A percentile compares a stretch with the other conserved stretches of the same genome.
These are phyloP conservation scores for Papilio polytes DNA, from an alignment of 1,140 invertebrate species.

Conservation along the genomic window DNA sequence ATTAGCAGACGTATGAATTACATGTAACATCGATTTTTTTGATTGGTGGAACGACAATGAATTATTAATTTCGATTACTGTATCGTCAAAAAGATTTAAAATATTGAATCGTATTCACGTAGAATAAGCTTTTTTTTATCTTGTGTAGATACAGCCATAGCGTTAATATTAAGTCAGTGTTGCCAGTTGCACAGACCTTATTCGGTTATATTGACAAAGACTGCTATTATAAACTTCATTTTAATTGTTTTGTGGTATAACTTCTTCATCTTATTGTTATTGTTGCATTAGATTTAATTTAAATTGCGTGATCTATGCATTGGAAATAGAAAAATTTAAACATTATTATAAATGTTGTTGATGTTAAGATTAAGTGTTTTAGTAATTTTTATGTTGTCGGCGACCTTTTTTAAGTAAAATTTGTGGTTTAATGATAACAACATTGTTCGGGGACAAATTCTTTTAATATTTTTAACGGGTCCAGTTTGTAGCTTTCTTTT, in stretches of 20 bases:
- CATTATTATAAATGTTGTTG: not conserved
- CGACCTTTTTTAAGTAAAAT: not conserved
- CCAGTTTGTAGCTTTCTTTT: not conserved
- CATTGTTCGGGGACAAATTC: not conserved
- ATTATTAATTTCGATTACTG: no score
- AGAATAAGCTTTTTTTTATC: not conserved
- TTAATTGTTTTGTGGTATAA: not conserved
- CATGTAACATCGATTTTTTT: no score
- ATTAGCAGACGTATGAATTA: no score
- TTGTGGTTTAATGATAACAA: not conserved
- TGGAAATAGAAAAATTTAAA: not conserved
- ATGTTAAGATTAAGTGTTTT: not conserved
- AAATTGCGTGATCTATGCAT: not conserved
- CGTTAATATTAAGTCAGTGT: not conserved
- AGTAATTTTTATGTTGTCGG: not conserved
- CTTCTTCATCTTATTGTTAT: not conserved
- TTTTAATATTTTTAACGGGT: not conserved
- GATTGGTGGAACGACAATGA: no score
- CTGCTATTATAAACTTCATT: constrained; percentile 13
- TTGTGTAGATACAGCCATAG: not conserved
- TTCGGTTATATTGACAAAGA: constrained; percentile 15
- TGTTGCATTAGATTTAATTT: not conserved
- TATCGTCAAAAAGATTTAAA: not conserved
- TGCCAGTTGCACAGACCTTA: not conserved
- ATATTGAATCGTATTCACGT: not conserved